Evolutionary conservation across 2,888 invertebrate species (phyloP).

Genomic region (Chymomyza amoena): DNA sequence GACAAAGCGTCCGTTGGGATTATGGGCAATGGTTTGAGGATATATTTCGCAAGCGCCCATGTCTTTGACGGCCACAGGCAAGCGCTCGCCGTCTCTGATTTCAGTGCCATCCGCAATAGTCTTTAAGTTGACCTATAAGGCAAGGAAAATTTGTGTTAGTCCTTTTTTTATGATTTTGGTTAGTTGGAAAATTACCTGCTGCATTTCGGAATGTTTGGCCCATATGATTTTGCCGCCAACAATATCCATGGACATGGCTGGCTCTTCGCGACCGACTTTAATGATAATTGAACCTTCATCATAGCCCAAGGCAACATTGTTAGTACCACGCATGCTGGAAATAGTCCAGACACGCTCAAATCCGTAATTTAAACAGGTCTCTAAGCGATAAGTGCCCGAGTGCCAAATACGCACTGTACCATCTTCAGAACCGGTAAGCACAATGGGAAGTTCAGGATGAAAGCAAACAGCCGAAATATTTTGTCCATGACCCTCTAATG

Average conservation of each 20-base stretch:
- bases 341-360: slow-evolving; percentile 99
- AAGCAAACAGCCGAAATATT: slow-evolving; percentile 97
- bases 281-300: slow-evolving; percentile 79
- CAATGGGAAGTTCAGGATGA: slow-evolving; percentile 98
- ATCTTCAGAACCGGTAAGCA: slow-evolving; percentile 98
- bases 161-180: background rate
- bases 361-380: slow-evolving; percentile 98
- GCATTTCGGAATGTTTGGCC: slow-evolving; percentile 99
- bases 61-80: slow-evolving; percentile 97
- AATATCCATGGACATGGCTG: slow-evolving; percentile 99
- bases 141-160: background rate
- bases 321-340: slow-evolving; percentile 93
- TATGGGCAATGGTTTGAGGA: slow-evolving; percentile 98
- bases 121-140: slow-evolving; percentile 72
- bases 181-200: slow-evolving; percentile 81
- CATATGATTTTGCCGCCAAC: slow-evolving; percentile 99
- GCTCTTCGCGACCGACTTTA: slow-evolving; percentile 93
- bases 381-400: slow-evolving; percentile 97
- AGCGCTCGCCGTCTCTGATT: slow-evolving; percentile 93
- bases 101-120: slow-evolving; percentile 81
- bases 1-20: slow-evolving; percentile 95
- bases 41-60: slow-evolving; percentile 99
- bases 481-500: slow-evolving; percentile 97
- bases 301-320: slow-evolving; percentile 95
- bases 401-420: slow-evolving; percentile 99